phyloP scores from a whole-genome alignment of 2,113 vertebrate species.

The Cephalopterus ornatus region DNA sequence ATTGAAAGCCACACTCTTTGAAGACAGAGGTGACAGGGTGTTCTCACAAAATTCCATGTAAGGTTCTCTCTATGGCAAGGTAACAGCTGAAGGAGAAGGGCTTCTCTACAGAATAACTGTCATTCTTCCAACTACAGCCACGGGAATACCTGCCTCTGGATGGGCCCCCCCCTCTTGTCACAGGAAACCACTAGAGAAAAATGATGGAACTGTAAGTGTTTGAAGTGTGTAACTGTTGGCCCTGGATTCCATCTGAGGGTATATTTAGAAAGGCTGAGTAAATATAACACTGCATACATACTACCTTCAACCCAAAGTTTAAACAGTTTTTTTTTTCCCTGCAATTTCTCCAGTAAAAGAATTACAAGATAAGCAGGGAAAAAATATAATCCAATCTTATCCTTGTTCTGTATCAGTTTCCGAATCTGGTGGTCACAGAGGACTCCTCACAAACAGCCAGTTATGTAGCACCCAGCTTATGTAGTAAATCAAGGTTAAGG shows the following conservation, averaged over 20 bases:
- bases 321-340: background rate
- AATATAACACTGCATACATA: accelerated
- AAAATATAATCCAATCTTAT: background rate
- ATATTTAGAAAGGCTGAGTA: background rate
- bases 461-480: background rate
- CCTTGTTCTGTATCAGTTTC: background rate
- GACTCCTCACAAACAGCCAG: background rate
- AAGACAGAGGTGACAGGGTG: background rate
- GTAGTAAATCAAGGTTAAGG: background rate
- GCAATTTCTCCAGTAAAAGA: background rate
- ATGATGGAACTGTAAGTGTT: background rate
- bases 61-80: background rate
- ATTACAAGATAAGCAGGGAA: background rate
- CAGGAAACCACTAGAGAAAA: background rate
- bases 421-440: background rate
- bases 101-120: background rate
- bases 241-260: background rate
- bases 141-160: background rate
- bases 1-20: background rate
- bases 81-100: background rate
- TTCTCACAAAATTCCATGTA: accelerated
- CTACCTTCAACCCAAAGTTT: background rate
- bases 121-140: background rate
- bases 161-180: background rate
- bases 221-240: background rate